phyloP scores from a whole-genome alignment of 1,140 invertebrate species.

The Lepidostoma basale region DNA sequence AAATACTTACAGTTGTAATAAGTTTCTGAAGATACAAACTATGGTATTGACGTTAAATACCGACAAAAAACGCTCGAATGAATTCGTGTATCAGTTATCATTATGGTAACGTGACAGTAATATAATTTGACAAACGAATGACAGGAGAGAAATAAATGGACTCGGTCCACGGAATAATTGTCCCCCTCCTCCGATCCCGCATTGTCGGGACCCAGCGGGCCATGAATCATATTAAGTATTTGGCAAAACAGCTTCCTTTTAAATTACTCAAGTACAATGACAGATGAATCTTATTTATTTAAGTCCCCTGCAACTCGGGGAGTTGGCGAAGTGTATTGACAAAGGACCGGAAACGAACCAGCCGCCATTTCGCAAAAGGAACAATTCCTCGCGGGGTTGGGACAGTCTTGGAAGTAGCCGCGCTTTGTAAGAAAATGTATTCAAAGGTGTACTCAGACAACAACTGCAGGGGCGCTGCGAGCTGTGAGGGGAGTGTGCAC shows the following conservation, averaged over 20 bases:
- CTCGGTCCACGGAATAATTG: not conserved
- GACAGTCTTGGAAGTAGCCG: no score
- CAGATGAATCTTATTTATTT: constrained; percentile 21
- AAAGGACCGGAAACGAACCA: constrained; percentile 17
- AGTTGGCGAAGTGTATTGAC: constrained; percentile 13
- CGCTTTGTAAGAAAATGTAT: no score
- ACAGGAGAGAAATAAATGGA: constrained; percentile 1
- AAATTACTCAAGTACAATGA: constrained; percentile 1
- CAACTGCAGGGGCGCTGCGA: no score
- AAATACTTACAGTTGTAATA: no score
- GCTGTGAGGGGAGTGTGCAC: no score
- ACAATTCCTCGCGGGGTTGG: not conserved
- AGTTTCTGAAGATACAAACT: no score
- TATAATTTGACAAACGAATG: constrained; percentile 8
- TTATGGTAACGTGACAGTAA: not conserved
- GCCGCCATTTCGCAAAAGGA: constrained; percentile 9
- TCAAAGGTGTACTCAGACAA: no score
- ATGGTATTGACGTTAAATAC: no score
- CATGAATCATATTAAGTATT: constrained; percentile 3
- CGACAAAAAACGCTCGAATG: no score
- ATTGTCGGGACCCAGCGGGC: not conserved
- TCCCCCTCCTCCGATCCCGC: not conserved
- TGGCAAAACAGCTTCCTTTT: not conserved
- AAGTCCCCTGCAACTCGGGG: not conserved
- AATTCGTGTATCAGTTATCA: not conserved